phyloP scores from a whole-genome alignment of 2,888 invertebrate genomes.

The Dinocampus coccinellae region DNA sequence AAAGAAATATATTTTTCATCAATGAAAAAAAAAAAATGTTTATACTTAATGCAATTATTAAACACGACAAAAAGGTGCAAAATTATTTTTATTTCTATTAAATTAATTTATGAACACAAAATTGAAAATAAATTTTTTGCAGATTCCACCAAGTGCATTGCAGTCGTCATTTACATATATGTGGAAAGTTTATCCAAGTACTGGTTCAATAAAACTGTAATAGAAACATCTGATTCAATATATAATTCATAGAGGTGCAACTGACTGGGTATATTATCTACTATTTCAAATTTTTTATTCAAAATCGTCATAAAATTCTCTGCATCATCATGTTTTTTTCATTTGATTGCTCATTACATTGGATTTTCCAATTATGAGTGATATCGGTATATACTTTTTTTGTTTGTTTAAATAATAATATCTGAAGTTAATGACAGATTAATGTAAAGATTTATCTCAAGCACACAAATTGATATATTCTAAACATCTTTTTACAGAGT shows the following conservation, averaged over 20 bases:
- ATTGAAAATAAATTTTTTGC: constrained; percentile 26
- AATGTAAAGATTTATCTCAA: no score
- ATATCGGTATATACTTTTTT: no score
- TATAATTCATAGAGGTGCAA: constrained; percentile 71
- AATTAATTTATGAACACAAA: constrained; percentile 5
- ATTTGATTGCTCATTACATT: no score
- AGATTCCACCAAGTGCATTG: constrained; percentile 58
- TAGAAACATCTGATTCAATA: constrained; percentile 70
- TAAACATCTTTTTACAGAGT: no score
- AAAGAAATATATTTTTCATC: constrained; percentile 74
- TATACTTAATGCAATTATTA: no score
- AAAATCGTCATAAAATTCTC: not conserved
- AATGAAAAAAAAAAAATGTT: no score
- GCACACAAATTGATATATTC: no score
- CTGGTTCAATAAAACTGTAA: constrained; percentile 74
- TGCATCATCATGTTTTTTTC: no score
- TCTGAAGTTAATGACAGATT: no score
- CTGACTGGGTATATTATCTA: constrained; percentile 70
- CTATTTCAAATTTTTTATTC: not conserved
- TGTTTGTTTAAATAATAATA: no score
- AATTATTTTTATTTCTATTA: not conserved
- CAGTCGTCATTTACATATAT: constrained; percentile 69
- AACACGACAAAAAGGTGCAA: no score
- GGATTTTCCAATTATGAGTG: no score
- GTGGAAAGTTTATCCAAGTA: constrained; percentile 75